A percentile compares a stretch with the other conserved stretches of the same genome.
Conservation (phyloP, 2,797 vertebrate genomes). For the Phoebastria nigripes region DNA sequence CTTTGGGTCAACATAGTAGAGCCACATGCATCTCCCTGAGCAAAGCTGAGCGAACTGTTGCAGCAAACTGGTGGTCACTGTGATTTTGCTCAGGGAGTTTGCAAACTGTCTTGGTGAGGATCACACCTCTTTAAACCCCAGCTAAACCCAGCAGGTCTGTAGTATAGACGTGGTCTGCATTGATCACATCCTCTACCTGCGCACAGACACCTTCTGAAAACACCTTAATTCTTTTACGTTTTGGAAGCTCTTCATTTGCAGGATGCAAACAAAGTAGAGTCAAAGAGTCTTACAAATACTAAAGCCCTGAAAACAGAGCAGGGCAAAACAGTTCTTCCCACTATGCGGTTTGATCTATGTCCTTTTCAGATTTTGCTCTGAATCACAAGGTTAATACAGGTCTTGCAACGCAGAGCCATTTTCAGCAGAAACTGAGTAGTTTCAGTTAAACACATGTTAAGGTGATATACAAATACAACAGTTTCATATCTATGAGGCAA, state of each 20-base stretch:
- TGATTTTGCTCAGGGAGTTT: not conserved
- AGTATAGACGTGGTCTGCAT: not conserved
- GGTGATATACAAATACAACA: not conserved
- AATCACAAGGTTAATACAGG: not conserved
- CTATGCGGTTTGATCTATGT: not conserved
- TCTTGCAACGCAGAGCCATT: not conserved
- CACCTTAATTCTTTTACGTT: not conserved
- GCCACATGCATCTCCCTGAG: not conserved
- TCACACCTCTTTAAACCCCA: not conserved
- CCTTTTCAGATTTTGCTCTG: not conserved
- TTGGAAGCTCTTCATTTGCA: not conserved
- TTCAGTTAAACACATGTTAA: not conserved
- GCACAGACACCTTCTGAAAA: not conserved
- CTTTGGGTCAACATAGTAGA: not conserved
- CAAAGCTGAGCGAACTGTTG: accelerated
- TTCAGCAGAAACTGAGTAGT: not conserved
- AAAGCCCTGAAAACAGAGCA: not conserved
- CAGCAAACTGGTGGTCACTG: not conserved
- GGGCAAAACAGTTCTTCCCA: not conserved
- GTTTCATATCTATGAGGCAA: not conserved
- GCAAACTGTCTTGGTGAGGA: not conserved
- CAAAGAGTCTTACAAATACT: not conserved
- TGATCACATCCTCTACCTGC: not conserved
- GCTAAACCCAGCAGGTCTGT: not conserved
- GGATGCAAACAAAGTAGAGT: not conserved